These are phyloP conservation scores for Dryobates pubescens DNA, from an alignment of 2,797 vertebrate species.

Conservation along the genomic window DNA sequence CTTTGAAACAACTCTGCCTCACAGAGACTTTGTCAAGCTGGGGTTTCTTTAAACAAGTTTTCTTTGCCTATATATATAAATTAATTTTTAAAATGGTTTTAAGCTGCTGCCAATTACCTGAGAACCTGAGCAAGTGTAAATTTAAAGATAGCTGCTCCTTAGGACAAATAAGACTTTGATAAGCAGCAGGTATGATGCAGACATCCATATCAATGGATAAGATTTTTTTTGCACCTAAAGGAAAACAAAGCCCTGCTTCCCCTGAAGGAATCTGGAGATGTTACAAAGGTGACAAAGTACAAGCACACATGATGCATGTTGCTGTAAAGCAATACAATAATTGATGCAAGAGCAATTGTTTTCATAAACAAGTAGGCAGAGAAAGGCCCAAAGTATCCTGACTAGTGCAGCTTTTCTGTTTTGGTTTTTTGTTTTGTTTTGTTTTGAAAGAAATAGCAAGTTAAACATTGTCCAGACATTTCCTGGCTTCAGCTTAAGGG, in stretches of 20 bases:
- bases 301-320: not conserved
- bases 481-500: constrained; percentile 19
- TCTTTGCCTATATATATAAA: not conserved
- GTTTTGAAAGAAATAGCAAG: not conserved
- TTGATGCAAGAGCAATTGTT: not conserved
- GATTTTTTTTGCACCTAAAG: not conserved
- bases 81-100: not conserved
- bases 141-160: not conserved
- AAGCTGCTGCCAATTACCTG: not conserved
- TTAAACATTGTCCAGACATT: constrained; percentile 16
- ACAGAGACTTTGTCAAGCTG: not conserved
- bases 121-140: not conserved
- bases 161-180: not conserved
- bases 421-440: too few species aligned
- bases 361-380: not conserved
- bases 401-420: not conserved
- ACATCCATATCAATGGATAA: not conserved
- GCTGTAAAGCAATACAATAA: not conserved
- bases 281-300: not conserved
- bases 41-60: not conserved
- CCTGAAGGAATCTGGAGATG: not conserved
- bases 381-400: not conserved
- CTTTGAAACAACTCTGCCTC: not conserved
- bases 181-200: not conserved
- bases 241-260: not conserved